Conservation (phyloP, 2,113 vertebrate genomes). For the Callithrix jacchus region DNA sequence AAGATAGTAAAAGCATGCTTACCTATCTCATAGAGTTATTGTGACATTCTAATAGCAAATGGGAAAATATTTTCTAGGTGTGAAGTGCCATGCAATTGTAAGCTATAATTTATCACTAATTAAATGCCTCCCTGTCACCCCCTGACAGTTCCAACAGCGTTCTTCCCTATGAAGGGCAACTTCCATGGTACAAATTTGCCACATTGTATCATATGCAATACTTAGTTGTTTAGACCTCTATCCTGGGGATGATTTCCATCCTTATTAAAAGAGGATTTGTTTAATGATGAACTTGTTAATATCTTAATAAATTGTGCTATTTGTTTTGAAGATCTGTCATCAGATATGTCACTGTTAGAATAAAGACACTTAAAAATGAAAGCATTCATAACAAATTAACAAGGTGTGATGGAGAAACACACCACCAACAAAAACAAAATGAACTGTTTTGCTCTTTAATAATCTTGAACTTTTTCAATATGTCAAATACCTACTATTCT, state of each 20-base stretch:
- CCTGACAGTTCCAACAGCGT: neutral
- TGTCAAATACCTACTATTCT: neutral
- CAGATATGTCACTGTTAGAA: neutral
- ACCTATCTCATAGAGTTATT: neutral
- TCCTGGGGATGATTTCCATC: neutral
- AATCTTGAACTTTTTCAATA: neutral
- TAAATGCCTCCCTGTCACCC: neutral
- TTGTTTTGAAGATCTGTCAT: neutral
- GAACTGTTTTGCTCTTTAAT: neutral
- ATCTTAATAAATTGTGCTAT: neutral
- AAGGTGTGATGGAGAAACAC: neutral
- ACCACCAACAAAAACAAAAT: neutral
- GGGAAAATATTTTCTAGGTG: neutral
- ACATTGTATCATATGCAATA: neutral
- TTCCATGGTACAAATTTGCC: neutral
- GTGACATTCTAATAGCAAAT: neutral
- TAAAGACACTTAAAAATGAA: neutral
- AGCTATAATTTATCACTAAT: neutral
- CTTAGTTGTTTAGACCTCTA: neutral
- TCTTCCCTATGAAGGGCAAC: neutral
- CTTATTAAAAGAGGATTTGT: neutral
- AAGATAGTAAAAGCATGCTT: neutral
- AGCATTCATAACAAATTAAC: neutral
- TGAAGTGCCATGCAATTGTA: neutral
- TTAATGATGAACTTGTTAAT: neutral